phyloP scores from a whole-genome alignment of 2,888 invertebrate genomes.

The Atrina japonica region DNA sequence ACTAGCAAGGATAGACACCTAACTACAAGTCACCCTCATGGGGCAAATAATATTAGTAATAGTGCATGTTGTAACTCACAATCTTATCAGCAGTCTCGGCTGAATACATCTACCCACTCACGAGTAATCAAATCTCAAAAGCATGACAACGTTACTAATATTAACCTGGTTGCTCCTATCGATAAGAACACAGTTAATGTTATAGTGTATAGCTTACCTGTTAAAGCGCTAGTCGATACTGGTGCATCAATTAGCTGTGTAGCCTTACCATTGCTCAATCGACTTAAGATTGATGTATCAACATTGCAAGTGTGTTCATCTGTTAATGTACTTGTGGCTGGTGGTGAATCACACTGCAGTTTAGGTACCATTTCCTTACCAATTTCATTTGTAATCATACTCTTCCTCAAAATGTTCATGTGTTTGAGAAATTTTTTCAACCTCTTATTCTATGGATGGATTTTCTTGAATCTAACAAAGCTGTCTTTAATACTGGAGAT shows the following conservation, averaged over 20 bases:
- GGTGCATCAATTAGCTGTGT: constrained; percentile 5
- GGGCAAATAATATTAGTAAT: too few relatives aligned
- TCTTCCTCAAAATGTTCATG: constrained; percentile 10
- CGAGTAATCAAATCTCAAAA: neutral
- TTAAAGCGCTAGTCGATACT: constrained; percentile 1
- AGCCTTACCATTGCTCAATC: neutral
- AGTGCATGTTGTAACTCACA: too few relatives aligned
- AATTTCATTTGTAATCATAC: constrained; percentile 6
- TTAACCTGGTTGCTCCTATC: constrained; percentile 1
- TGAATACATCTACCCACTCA: neutral
- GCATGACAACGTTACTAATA: constrained; percentile 2
- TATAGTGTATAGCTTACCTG: neutral
- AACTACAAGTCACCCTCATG: too few relatives aligned
- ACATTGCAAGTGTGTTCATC: neutral
- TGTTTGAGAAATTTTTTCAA: constrained; percentile 12
- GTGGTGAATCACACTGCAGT: constrained; percentile 13
- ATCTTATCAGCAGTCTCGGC: too few relatives aligned
- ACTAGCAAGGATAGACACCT: constrained; percentile 1
- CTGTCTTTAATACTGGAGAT: neutral
- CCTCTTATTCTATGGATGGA: constrained; percentile 25
- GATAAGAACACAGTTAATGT: constrained; percentile 12
- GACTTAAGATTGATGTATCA: neutral
- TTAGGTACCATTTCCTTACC: constrained; percentile 14
- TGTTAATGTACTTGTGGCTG: constrained; percentile 5
- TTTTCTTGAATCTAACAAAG: constrained; percentile 25